Conservation (phyloP, 2,888 invertebrate species). For the Nemapogon koenigi region DNA sequence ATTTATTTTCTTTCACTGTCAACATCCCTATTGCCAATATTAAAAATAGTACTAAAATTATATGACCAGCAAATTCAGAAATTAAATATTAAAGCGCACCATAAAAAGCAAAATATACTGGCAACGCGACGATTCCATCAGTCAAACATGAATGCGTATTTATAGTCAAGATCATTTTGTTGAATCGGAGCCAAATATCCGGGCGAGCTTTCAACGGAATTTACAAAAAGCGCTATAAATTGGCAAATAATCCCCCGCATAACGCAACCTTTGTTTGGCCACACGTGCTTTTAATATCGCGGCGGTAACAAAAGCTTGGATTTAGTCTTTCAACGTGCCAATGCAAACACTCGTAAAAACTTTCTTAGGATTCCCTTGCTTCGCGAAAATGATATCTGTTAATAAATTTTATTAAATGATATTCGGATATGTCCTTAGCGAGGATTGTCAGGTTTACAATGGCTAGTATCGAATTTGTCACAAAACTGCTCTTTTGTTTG, state of each 20-base stretch:
- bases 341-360: constrained; percentile 57
- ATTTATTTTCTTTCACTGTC: too few species aligned
- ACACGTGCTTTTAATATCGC: constrained; percentile 64
- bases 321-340: constrained; percentile 48
- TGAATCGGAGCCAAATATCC: constrained; percentile 65
- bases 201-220: constrained; percentile 56
- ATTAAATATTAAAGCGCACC: too few species aligned
- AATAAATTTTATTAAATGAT: constrained; percentile 58
- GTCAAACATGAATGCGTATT: constrained; percentile 27
- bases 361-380: constrained; percentile 21
- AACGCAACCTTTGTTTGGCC: constrained; percentile 65
- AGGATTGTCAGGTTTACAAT: constrained; percentile 27
- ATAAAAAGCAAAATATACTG: too few species aligned
- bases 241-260: constrained; percentile 65
- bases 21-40: too few species aligned
- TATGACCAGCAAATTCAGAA: too few species aligned
- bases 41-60: too few species aligned
- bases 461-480: constrained; percentile 57
- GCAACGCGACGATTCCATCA: constrained; percentile 3
- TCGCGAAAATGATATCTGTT: constrained; percentile 25
- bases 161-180: constrained; percentile 60
- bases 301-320: constrained; percentile 45
- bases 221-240: constrained; percentile 64
- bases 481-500: constrained; percentile 42
- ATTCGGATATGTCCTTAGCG: constrained; percentile 28